These are phyloP conservation scores for Lasiommata megera DNA, from an alignment of 2,888 invertebrate genomes.

Conservation along the genomic window DNA sequence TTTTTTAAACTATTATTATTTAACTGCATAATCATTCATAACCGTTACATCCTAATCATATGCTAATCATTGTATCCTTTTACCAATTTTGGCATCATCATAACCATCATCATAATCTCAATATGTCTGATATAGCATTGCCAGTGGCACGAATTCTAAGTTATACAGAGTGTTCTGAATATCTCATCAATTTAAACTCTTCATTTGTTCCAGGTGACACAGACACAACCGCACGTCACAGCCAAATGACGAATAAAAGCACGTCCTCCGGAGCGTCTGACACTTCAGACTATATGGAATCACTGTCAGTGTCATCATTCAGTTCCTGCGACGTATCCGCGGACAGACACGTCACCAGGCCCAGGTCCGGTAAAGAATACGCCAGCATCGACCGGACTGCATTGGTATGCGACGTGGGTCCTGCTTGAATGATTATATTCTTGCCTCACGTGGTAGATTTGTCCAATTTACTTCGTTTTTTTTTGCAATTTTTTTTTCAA, in stretches of 20 bases:
- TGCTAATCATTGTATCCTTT: too few relatives aligned
- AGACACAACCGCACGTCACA: slow-evolving; percentile 73
- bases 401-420: slow-evolving; percentile 39
- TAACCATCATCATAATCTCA: too few relatives aligned
- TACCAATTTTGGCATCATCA: too few relatives aligned
- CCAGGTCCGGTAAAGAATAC: slow-evolving; percentile 72
- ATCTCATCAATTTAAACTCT: too few relatives aligned
- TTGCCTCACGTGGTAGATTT: background rate
- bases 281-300: slow-evolving; percentile 88
- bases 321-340: slow-evolving; percentile 84
- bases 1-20: too few relatives aligned
- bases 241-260: slow-evolving; percentile 82
- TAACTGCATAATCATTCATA: too few relatives aligned
- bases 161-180: too few relatives aligned
- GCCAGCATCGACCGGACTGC: slow-evolving; percentile 65
- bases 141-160: too few relatives aligned
- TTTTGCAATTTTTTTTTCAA: background rate
- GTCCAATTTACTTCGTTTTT: background rate
- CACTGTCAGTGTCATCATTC: slow-evolving; percentile 85
- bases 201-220: slow-evolving; percentile 57
- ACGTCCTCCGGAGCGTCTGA: slow-evolving; percentile 87
- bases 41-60: too few relatives aligned
- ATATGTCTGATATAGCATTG: too few relatives aligned
- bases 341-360: slow-evolving; percentile 68
- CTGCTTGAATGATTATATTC: slow-evolving; percentile 4